Conservation (phyloP, 2,888 invertebrate species). For the Lymantria dispar region DNA sequence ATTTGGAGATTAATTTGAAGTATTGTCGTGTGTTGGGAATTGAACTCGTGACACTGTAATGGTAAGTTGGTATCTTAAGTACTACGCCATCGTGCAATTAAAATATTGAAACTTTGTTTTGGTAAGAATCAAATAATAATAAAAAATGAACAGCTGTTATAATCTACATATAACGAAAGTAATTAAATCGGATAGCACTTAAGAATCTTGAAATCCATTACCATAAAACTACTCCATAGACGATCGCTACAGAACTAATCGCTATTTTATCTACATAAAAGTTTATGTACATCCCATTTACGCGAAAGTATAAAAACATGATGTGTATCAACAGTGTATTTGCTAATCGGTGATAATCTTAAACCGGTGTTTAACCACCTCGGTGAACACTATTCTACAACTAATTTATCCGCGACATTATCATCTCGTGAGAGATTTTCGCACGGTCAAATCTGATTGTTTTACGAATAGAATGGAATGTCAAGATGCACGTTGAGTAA, state of each 20-base stretch:
- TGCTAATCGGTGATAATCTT: slow-evolving; percentile 54
- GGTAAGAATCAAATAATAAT: too few relatives aligned
- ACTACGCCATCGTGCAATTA: too few relatives aligned
- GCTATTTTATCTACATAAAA: background rate
- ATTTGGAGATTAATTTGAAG: too few relatives aligned
- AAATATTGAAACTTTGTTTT: too few relatives aligned
- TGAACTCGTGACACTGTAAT: too few relatives aligned
- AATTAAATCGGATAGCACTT: too few relatives aligned
- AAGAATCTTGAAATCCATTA: too few relatives aligned
- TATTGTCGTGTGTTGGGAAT: too few relatives aligned
- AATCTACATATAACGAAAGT: too few relatives aligned
- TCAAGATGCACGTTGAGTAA: slow-evolving; percentile 77
- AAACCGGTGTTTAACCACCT: slow-evolving; percentile 58
- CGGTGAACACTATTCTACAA: slow-evolving; percentile 44
- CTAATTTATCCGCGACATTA: slow-evolving; percentile 31
- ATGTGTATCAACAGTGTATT: slow-evolving; percentile 24
- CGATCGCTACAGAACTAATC: background rate
- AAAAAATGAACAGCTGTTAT: too few relatives aligned
- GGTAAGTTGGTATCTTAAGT: too few relatives aligned
- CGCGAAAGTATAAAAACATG: slow-evolving; percentile 4
- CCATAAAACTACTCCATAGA: background rate
- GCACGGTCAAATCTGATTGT: slow-evolving; percentile 62
- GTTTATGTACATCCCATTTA: background rate
- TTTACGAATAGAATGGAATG: slow-evolving; percentile 74
- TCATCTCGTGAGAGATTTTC: slow-evolving; percentile 66